A percentile compares a stretch with the other conserved stretches of the same genome.
Evolutionary conservation across 2,888 invertebrate genomes (phyloP).

Genomic region (Cyaniris semiargus): DNA sequence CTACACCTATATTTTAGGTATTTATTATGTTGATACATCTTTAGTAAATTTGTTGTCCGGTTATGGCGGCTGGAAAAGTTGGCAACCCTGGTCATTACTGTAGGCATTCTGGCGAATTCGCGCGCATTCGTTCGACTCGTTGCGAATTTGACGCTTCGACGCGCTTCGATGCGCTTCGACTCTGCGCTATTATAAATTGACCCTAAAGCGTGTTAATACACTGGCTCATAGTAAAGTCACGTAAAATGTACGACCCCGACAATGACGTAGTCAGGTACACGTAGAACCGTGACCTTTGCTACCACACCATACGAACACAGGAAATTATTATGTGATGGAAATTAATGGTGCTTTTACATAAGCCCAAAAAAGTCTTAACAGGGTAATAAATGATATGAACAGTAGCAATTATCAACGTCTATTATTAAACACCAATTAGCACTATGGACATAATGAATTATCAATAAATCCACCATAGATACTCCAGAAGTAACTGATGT

Average conservation of each 20-base stretch:
- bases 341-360: background rate
- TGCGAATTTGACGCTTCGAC: no score
- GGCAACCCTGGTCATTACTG: no score
- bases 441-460: background rate
- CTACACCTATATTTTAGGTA: no score
- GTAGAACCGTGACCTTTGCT: slow-evolving; percentile 7
- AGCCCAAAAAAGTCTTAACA: background rate
- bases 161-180: no score
- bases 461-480: background rate
- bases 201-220: background rate
- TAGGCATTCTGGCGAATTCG: no score
- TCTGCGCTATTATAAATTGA: no score
- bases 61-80: no score
- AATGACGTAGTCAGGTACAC: slow-evolving; percentile 8
- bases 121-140: no score
- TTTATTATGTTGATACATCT: no score
- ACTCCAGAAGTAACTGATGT: background rate
- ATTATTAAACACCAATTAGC: background rate
- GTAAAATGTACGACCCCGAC: slow-evolving; percentile 13
- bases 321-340: background rate
- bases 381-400: background rate
- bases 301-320: background rate
- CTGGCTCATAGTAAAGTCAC: background rate
- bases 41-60: no score
- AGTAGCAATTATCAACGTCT: background rate